These are phyloP conservation scores for Lochmaea capreae DNA, from an alignment of 2,888 invertebrate species.

Conservation along the genomic window DNA sequence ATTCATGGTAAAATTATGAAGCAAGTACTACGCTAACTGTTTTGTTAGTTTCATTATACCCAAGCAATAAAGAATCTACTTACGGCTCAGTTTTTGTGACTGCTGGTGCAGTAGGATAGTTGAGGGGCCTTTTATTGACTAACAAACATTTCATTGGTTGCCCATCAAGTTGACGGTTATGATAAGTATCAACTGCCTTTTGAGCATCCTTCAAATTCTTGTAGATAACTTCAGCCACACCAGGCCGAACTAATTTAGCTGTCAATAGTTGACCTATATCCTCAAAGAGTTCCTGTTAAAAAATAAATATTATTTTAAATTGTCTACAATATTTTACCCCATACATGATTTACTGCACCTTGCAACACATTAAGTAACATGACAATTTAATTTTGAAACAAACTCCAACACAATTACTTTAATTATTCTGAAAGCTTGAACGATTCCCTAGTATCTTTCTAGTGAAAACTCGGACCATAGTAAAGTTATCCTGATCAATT, in stretches of 20 bases:
- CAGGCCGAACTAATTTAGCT: slow-evolving; percentile 86
- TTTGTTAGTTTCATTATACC: no score
- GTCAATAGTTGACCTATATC: slow-evolving; percentile 89
- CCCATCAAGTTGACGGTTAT: slow-evolving; percentile 92
- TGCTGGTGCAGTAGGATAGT: slow-evolving; percentile 70
- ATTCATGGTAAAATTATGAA: no score
- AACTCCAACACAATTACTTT: no score
- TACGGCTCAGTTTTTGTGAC: slow-evolving; percentile 59
- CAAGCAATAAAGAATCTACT: slow-evolving; percentile 33
- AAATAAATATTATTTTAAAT: slow-evolving; percentile 15
- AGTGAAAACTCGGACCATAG: no score
- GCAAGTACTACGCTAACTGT: no score
- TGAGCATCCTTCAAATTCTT: slow-evolving; percentile 87
- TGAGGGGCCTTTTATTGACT: slow-evolving; percentile 79
- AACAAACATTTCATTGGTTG: slow-evolving; percentile 93
- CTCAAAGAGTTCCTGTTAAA: slow-evolving; percentile 86
- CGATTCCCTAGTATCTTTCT: no score
- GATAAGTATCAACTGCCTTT: slow-evolving; percentile 91
- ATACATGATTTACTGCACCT: no score
- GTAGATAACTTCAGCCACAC: slow-evolving; percentile 93
- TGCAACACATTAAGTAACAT: background rate
- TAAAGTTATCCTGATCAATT: background rate
- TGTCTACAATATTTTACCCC: background rate
- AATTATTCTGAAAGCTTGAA: no score
- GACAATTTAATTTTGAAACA: background rate